Base-by-base conservation (phyloP, 2,888 invertebrate species). In the Piscicola geometra region DNA sequence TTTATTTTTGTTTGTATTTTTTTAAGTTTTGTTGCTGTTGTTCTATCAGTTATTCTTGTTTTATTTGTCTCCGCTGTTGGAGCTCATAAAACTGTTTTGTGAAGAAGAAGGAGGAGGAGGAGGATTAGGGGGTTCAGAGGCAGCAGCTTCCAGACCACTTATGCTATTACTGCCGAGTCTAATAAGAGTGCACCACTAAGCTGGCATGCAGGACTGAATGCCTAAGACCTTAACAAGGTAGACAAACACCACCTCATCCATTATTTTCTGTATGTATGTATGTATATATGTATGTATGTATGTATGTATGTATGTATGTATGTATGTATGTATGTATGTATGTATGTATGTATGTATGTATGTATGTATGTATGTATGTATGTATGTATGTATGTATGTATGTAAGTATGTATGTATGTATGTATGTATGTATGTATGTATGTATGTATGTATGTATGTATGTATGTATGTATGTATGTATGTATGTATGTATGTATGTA, bases 221-320 rank as follows among this genome's bases (percentile, higher is more conserved):
- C 60, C 25, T 56, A 56, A 56, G 9, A 56, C 60, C n/a, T 18
- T 56, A 56, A 56, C 60, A 3, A 56, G 12, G 15, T 56, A 56
- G n/a, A 56, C 25, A 56, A 56, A 56, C 60, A 56, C 12, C n/a
- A 5, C 60, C n/a, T 56, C 5, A 5, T n/a, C 60, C 5, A 56
- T 56, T 5, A 15, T n/a, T 72, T 2, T 56, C 15, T 56, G 21
- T 25, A 5, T 18, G 30, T 72, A 32, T 72, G 5, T 60, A 30
- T 72, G 33, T 67, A 28, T 74, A 21, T 52, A 33, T 32, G 0
- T 52, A 56, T 72, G 28, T 60, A 56, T 72, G 28, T 72, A 56
- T 72, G 2, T 72, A 56, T 72, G 1, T 72, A 56, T 72, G 28
- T 32, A 72, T 72, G 28, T 36, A 72, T 72, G 28, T 72, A 72